Evolutionary conservation across 1,140 invertebrate species (phyloP).

Genomic region (Ericerus pela): DNA sequence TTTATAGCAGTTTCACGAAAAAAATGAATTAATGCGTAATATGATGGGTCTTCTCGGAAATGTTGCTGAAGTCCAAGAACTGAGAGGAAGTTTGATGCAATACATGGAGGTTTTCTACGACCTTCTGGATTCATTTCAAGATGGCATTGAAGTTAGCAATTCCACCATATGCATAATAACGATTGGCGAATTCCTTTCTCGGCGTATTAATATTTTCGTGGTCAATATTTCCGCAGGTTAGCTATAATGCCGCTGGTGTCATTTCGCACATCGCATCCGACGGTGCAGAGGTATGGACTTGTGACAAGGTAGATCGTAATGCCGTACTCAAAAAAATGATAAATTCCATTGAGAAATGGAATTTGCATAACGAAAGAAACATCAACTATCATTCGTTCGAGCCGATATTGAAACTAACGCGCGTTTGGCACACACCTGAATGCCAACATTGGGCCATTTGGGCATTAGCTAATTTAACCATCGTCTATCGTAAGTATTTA

Average conservation of each 20-base stretch:
- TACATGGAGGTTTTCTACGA: constrained; percentile 76
- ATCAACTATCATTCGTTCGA: constrained; percentile 95
- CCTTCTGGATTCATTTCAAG: constrained; percentile 65
- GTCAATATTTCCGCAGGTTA: constrained; percentile 43
- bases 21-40: constrained; percentile 76
- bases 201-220: constrained; percentile 14
- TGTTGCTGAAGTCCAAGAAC: constrained; percentile 77
- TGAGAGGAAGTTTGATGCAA: constrained; percentile 75
- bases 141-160: constrained; percentile 78
- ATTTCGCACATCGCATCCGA: constrained; percentile 89
- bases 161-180: not conserved
- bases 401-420: constrained; percentile 69
- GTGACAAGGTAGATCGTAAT: constrained; percentile 49
- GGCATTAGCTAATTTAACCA: constrained; percentile 90
- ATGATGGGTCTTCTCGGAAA: constrained; percentile 96
- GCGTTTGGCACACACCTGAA: constrained; percentile 66
- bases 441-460: constrained; percentile 95
- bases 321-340: constrained; percentile 61
- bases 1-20: constrained; percentile 63
- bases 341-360: constrained; percentile 72
- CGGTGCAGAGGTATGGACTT: constrained; percentile 66
- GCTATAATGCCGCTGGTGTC: constrained; percentile 93
- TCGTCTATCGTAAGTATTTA: constrained; percentile 74
- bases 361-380: constrained; percentile 68
- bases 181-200: not conserved